Evolutionary conservation across 1,140 invertebrate genomes (phyloP).

Genomic region (Stegodyphus dumicola): DNA sequence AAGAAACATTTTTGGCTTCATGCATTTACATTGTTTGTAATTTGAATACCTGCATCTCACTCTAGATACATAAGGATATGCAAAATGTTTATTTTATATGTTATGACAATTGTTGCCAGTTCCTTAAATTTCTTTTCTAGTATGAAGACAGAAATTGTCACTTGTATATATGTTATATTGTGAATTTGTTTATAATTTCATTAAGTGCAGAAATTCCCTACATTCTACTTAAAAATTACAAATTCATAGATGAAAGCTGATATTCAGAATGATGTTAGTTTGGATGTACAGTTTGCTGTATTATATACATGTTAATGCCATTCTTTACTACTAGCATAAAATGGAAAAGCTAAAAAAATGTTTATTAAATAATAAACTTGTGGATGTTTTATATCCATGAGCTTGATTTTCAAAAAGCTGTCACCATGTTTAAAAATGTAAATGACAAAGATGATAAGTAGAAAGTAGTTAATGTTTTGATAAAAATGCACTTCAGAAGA

Average conservation of each 20-base stretch:
- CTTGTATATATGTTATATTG: constrained; percentile 46
- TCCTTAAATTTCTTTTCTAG: constrained; percentile 14
- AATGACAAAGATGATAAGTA: constrained; percentile 49
- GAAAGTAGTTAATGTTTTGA: constrained; percentile 57
- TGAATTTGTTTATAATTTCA: not conserved
- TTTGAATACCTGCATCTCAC: constrained; percentile 22
- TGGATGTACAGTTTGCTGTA: constrained; percentile 55
- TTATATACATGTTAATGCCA: constrained; percentile 47
- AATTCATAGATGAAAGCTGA: constrained; percentile 27
- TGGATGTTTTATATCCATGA: not conserved
- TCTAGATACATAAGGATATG: constrained; percentile 5
- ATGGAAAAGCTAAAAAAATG: not conserved
- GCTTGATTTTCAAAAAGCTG: constrained; percentile 32
- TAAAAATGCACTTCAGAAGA: constrained; percentile 45
- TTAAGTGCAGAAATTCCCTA: not conserved
- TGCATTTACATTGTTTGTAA: constrained; percentile 44
- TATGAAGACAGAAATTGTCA: constrained; percentile 3
- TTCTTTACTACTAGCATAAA: constrained; percentile 37
- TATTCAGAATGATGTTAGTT: constrained; percentile 32
- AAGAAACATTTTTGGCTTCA: constrained; percentile 21
- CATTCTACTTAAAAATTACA: constrained; percentile 35
- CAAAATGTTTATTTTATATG: constrained; percentile 9
- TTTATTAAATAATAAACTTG: not conserved
- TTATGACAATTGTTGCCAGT: constrained; percentile 9
- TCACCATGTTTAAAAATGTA: constrained; percentile 41